Evolutionary conservation across 2,113 vertebrate species (phyloP), one percentile per base, ranked within the genome.

Genomic region (Dipodomys spectabilis): DNA sequence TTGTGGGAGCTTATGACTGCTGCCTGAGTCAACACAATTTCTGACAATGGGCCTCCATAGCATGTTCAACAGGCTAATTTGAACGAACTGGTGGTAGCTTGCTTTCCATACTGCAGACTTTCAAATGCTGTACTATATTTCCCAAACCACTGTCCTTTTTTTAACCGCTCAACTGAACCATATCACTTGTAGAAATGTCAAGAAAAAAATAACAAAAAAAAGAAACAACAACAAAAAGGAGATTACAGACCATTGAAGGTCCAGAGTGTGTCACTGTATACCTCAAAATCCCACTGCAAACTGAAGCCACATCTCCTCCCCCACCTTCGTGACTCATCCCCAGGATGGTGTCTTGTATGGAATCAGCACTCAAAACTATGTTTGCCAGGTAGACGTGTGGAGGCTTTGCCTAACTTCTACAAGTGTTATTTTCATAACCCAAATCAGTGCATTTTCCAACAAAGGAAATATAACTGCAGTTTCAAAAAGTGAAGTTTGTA

Each of bases 291-390:
- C n/a, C 4, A 10, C 44, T 74, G 60, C n/a, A 2, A 22, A 8
- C 88, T 57, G 62, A 53, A 83, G 35, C 74, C 39, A 12, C 2
- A 0, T 83, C 71, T 77, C 13, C 19, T 23, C 23, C 1, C 0
- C 44, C 65, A 20, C 39, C 4, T 39, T 93, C 87, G 80, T 89
- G 75, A 86, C 39, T 96, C 60, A 44, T 32, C 32, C 45, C 62
- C 10, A 45, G 49, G 23, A 60, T 20, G 71, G 60, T 20, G 1
- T 35, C 78, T 78, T 13, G 4, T 35, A 1, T 4, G 39, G 71
- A 69, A 30, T 82, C 89, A 75, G n/a, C 22, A 53, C 5, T 67
- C 23, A 13, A 3, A 49, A 18, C 5, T 25, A 1, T 80, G 27
- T 44, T 78, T n/a, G 25, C 83, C 18, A 25, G 44, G 69, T 85